A percentile compares a stretch with the other conserved stretches of the same genome.
Evolutionary conservation across 2,888 invertebrate genomes (phyloP).

Genomic region (Lithophane socia): DNA sequence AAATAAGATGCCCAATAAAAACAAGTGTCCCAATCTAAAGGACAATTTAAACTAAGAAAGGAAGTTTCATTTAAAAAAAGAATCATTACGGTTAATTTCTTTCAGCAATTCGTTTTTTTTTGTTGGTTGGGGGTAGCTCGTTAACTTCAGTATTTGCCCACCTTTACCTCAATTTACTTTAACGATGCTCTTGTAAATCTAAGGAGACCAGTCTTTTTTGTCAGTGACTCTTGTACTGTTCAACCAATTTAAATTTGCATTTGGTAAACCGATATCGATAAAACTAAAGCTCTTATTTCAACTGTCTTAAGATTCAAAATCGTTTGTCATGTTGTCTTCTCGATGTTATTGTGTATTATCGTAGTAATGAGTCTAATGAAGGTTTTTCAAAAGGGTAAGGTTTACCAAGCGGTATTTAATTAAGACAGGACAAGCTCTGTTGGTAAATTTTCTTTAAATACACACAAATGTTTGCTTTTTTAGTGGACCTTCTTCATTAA

Average conservation of each 20-base stretch:
- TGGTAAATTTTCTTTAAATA: constrained; percentile 69
- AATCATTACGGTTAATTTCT: constrained; percentile 75
- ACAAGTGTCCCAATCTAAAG: constrained; percentile 35
- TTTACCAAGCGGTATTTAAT: constrained; percentile 81
- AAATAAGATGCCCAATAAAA: constrained; percentile 23
- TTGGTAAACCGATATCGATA: constrained; percentile 27
- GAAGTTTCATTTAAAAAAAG: constrained; percentile 62
- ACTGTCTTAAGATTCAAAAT: constrained; percentile 60
- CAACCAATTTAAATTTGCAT: constrained; percentile 63
- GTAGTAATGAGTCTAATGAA: constrained; percentile 84
- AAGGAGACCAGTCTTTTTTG: constrained; percentile 81
- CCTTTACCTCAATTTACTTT: constrained; percentile 85
- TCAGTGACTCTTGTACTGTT: constrained; percentile 70
- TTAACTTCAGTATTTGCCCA: constrained; percentile 79
- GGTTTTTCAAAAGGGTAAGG: constrained; percentile 82
- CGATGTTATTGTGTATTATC: constrained; percentile 62
- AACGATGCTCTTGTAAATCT: constrained; percentile 83
- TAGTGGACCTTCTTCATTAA: constrained; percentile 25
- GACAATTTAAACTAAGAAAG: constrained; percentile 47
- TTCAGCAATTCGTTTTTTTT: constrained; percentile 67
- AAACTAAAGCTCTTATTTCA: constrained; percentile 42
- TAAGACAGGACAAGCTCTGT: constrained; percentile 76
- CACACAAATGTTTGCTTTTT: constrained; percentile 45
- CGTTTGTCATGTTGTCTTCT: constrained; percentile 38
- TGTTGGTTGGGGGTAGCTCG: constrained; percentile 68